These are phyloP conservation scores for Polypedilum vanderplanki DNA, from an alignment of 1,140 invertebrate species.

Conservation along the genomic window DNA sequence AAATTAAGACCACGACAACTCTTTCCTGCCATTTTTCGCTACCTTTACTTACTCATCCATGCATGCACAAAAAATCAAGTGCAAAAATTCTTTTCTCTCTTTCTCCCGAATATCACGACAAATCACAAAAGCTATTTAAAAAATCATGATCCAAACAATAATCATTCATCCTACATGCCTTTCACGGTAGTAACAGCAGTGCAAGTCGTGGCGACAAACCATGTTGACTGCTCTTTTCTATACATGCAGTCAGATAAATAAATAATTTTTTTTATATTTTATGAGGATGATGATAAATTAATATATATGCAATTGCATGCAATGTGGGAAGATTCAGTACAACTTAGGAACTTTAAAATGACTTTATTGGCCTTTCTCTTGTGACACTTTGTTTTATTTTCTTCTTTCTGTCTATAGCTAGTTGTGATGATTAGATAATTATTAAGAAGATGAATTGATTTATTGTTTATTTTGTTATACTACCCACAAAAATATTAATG, in stretches of 20 bases:
- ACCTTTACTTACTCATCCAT: neutral
- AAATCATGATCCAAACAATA: neutral
- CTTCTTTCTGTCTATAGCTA: too few relatives aligned
- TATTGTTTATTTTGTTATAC: too few relatives aligned
- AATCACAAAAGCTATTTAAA: neutral
- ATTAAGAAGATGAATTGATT: too few relatives aligned
- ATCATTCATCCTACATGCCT: conserved; percentile 6
- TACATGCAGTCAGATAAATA: neutral
- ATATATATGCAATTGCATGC: neutral
- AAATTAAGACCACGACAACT: conserved; percentile 11
- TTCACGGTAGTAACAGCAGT: neutral
- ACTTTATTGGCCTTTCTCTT: too few relatives aligned
- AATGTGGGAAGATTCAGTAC: neutral
- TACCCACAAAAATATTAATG: too few relatives aligned
- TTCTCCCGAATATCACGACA: neutral
- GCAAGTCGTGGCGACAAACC: neutral
- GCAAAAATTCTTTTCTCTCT: neutral
- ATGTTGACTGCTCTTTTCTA: neutral
- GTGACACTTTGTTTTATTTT: too few relatives aligned
- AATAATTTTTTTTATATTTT: neutral
- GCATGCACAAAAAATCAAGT: neutral
- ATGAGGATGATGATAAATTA: neutral
- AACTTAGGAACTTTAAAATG: too few relatives aligned
- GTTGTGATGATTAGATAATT: too few relatives aligned
- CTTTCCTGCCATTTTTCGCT: neutral